Evolutionary conservation across 2,797 vertebrate genomes (phyloP), one percentile per base, ranked within the genome.

Genomic region (Myiotriccus ornatus): DNA sequence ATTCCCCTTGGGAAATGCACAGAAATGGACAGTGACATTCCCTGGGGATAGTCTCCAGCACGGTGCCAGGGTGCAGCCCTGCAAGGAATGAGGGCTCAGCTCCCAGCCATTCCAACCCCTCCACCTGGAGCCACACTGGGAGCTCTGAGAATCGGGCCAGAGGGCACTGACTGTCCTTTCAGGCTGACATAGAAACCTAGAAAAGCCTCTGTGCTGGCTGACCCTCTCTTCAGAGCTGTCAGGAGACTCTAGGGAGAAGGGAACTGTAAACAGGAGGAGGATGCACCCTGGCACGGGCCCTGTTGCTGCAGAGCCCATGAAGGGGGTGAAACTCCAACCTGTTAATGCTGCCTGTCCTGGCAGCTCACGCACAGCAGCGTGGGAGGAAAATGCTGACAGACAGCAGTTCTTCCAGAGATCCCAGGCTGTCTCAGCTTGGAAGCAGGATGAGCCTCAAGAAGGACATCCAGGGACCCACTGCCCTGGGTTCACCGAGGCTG

Each of bases 331-430:
- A 10, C 14, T 34, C 52, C 44, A 44, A 19, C 49, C 50, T 14
- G 57, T 19, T 9, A n/a, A 20, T 0, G 0, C 46, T 11, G 3
- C 17, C 1, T 5, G 23, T 46, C 76, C 71, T 17, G 27, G 37
- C 52, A 83, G 49, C 18, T 3, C 0, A 0, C 2, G 14, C 12
- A 23, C 7, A 32, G 53, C 70, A 89, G 69, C 0, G 0, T 30
- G 27, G 34, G n/a, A 84, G 74, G 53, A 82, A 39, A 60, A 37
- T 41, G 7, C 16, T 12, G 19, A 41, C 0, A 5, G 39, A 28
- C 53, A 75, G 82, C 49, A 80, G 10, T 4, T 53, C 55, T 37
- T 76, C 30, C 62, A 84, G 69, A 52, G 53, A 50, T 41, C 79
- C 39, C 24, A 21, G n/a, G 14, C 30, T 57, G 53, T 35, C 41